Conservation (phyloP, 92 coral and sea anemone genomes). For the Pocillopora grandis region DNA sequence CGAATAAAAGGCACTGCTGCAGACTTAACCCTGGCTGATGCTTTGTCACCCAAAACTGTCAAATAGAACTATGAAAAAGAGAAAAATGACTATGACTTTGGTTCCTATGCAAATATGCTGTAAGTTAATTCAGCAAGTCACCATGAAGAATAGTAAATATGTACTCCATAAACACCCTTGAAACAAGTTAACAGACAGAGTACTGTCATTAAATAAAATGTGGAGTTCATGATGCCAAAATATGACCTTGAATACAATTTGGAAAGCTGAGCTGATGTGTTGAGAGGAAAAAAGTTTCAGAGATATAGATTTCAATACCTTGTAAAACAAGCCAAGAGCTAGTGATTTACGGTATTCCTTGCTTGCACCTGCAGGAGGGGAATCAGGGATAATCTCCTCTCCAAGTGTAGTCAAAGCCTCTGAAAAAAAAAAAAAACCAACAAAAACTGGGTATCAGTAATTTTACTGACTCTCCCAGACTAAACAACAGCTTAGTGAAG, state of each 20-base stretch:
- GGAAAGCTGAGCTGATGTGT: too few species aligned
- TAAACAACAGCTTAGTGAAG: too few species aligned
- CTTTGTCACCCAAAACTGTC: constrained; percentile 79
- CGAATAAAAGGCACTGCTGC: constrained; percentile 82
- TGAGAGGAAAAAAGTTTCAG: too few species aligned
- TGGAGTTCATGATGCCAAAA: too few species aligned
- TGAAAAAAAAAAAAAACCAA: not conserved
- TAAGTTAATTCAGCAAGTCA: too few species aligned
- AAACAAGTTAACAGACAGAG: too few species aligned
- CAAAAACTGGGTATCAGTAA: not conserved
- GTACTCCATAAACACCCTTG: too few species aligned
- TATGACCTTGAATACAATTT: too few species aligned
- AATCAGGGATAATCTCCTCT: constrained; percentile 78
- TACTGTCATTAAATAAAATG: too few species aligned
- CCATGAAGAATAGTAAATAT: too few species aligned
- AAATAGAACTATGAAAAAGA: constrained; percentile 68
- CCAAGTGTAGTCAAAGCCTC: constrained; percentile 69
- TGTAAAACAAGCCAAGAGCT: constrained; percentile 85
- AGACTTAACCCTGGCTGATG: constrained; percentile 79
- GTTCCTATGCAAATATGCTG: not conserved
- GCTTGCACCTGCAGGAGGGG: constrained; percentile 73
- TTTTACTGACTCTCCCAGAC: too few species aligned
- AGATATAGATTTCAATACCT: constrained; percentile 45
- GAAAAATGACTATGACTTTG: not conserved
- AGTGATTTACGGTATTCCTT: constrained; percentile 81